Percentiles rank a stretch among this genome's conserved stretches.
Evolutionary conservation across 2,113 vertebrate species (phyloP).

Genomic region (Alaudala cheleensis): DNA sequence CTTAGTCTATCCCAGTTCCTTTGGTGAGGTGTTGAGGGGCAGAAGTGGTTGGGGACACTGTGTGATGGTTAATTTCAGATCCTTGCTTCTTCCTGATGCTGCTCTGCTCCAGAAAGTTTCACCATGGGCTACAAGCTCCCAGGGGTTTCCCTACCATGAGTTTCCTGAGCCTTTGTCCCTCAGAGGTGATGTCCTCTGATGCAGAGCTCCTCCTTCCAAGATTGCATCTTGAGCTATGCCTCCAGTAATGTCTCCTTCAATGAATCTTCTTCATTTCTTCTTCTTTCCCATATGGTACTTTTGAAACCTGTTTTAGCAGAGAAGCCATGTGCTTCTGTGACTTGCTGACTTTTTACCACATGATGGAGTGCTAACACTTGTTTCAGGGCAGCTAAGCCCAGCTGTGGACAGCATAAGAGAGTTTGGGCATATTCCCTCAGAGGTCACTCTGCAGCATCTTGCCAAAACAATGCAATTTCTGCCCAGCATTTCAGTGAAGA

Average conservation of each 20-base stretch:
- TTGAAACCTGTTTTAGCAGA: neutral
- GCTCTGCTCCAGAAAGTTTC: neutral
- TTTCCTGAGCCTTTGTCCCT: neutral
- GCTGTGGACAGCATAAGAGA: neutral
- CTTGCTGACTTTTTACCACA: neutral
- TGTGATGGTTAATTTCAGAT: neutral
- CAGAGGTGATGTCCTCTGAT: neutral
- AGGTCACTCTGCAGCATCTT: neutral
- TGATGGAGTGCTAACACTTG: neutral
- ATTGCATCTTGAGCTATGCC: neutral
- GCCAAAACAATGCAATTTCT: neutral
- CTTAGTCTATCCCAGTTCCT: neutral
- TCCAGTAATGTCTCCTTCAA: neutral
- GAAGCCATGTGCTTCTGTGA: neutral
- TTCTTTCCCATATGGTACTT: neutral
- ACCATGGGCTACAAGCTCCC: neutral
- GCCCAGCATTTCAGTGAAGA: neutral
- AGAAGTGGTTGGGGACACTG: fast-evolving
- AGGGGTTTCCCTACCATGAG: neutral
- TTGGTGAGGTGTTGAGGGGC: neutral
- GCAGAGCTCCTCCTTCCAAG: neutral
- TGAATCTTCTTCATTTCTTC: neutral
- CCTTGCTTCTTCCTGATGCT: neutral
- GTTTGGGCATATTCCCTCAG: neutral
- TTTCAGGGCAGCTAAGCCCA: neutral